phyloP scores from a whole-genome alignment of 2,797 vertebrate species.

The Cossypha polioptera region DNA sequence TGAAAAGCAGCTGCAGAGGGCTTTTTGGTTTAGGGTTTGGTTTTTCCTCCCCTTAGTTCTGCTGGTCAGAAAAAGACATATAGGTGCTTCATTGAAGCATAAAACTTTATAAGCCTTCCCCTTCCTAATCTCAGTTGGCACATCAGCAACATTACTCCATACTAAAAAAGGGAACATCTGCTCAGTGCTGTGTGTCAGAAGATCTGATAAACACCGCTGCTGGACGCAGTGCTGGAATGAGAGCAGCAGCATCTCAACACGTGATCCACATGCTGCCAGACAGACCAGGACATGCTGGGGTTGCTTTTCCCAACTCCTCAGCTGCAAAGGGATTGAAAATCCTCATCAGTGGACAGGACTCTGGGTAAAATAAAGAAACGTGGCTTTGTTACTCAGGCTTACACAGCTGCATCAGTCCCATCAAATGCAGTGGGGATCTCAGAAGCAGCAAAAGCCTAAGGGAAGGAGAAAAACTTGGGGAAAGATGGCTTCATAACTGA shows the following conservation, averaged over 20 bases:
- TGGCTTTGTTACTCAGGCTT: neutral
- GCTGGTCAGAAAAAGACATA: neutral
- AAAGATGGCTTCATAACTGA: slow-evolving; percentile 10
- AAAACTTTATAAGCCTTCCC: neutral
- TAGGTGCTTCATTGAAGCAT: neutral
- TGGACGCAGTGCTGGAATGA: fast-evolving
- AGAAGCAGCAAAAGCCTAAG: neutral
- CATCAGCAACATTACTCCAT: neutral
- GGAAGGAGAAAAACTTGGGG: neutral
- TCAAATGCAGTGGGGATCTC: neutral
- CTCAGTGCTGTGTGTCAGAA: neutral
- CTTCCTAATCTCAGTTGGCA: neutral
- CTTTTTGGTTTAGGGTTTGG: neutral
- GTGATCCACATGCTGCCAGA: neutral
- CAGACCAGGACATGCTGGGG: fast-evolving
- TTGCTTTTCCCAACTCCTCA: neutral
- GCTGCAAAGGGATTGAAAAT: neutral
- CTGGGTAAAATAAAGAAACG: neutral
- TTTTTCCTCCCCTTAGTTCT: neutral
- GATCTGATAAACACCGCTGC: neutral
- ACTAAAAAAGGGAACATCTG: slow-evolving; percentile 60
- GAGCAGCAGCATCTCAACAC: neutral
- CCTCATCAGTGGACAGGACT: neutral
- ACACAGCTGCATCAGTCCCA: neutral
- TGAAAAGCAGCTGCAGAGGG: neutral